A percentile compares a stretch with the other conserved stretches of the same genome.
These are phyloP conservation scores for Hycleus phaleratus DNA, from an alignment of 1,140 invertebrate genomes.

Conservation along the genomic window DNA sequence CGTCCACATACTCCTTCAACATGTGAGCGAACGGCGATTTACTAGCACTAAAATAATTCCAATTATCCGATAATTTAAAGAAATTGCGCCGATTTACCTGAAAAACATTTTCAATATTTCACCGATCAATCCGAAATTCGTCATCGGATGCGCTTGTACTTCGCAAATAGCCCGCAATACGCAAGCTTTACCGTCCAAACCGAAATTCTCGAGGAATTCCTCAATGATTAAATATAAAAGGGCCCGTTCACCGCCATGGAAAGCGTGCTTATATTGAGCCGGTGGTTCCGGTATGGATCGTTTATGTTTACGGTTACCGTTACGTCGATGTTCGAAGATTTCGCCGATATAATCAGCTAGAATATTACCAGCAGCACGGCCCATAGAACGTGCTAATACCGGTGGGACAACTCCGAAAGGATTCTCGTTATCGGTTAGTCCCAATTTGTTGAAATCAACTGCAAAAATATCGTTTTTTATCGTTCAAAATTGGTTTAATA, in stretches of 20 bases:
- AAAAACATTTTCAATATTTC: slow-evolving; percentile 74
- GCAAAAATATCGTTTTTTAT: slow-evolving; percentile 19
- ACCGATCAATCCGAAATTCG: slow-evolving; percentile 66
- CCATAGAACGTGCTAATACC: slow-evolving; percentile 59
- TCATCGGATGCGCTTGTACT: slow-evolving; percentile 69
- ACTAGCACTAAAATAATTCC: slow-evolving; percentile 53
- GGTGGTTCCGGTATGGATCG: slow-evolving; percentile 39
- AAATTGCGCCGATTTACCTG: slow-evolving; percentile 48
- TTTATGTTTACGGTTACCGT: slow-evolving; percentile 40
- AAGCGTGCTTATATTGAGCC: slow-evolving; percentile 40
- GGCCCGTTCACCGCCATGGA: slow-evolving; percentile 72
- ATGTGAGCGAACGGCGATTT: slow-evolving; percentile 68
- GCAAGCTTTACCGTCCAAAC: slow-evolving; percentile 72
- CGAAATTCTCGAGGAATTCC: slow-evolving; percentile 66
- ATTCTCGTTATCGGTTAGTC: slow-evolving; percentile 77
- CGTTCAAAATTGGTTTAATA: neutral
- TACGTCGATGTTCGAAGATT: slow-evolving; percentile 55
- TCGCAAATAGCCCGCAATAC: slow-evolving; percentile 76
- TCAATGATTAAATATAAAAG: slow-evolving; percentile 66
- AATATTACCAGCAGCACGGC: slow-evolving; percentile 55
- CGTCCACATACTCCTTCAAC: slow-evolving; percentile 67
- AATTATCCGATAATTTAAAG: neutral
- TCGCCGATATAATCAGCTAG: slow-evolving; percentile 60
- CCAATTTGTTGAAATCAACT: slow-evolving; percentile 79
- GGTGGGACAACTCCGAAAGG: slow-evolving; percentile 71